Conservation (phyloP, 64 coral and sea anemone species). For the Stylophora pistillata region DNA sequence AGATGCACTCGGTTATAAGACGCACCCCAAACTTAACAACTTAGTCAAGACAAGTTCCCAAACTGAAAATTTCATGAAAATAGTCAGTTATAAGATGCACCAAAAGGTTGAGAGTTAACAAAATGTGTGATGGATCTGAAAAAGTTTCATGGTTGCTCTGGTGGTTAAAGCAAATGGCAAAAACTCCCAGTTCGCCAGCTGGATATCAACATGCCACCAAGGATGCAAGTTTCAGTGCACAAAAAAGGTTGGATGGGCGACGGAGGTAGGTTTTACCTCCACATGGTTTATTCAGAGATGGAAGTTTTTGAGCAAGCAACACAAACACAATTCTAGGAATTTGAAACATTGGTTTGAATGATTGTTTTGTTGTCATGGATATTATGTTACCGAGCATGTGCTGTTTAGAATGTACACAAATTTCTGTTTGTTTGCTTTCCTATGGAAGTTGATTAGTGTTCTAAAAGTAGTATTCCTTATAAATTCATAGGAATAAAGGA, state of each 20-base stretch:
- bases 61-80: too few relatives aligned
- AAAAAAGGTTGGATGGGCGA: neutral
- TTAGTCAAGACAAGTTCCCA: too few relatives aligned
- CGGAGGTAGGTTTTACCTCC: slow-evolving; percentile 8
- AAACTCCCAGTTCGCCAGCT: slow-evolving; percentile 1
- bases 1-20: too few relatives aligned
- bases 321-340: neutral
- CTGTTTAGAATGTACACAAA: neutral
- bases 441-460: neutral
- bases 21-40: too few relatives aligned
- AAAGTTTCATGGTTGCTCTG: slow-evolving; percentile 10
- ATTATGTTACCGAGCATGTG: neutral
- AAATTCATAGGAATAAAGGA: neutral
- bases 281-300: neutral
- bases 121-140: too few relatives aligned
- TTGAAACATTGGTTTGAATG: neutral
- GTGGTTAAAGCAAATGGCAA: neutral
- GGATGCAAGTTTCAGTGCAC: slow-evolving; percentile 17
- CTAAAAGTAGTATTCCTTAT: slow-evolving; percentile 12
- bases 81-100: too few relatives aligned
- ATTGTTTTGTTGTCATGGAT: slow-evolving; percentile 6
- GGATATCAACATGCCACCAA: neutral
- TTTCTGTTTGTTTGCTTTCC: slow-evolving; percentile 5
- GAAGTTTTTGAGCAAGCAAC: neutral
- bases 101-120: too few relatives aligned